Base-by-base conservation (phyloP, 92 coral and sea anemone species). In the Virgularia gustaviana region DNA sequence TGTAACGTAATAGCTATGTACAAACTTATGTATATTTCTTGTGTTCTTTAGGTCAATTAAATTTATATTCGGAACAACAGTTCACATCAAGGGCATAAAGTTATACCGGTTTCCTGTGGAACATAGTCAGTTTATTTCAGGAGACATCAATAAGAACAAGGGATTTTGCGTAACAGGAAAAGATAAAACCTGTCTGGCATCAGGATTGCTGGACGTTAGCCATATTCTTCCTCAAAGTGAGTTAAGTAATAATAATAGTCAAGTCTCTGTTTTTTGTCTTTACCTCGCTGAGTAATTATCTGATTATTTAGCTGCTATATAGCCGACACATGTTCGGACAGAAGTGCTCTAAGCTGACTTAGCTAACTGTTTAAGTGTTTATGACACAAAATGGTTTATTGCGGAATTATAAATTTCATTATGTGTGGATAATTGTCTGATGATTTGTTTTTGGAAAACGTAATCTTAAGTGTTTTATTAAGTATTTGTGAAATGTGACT, bases 91-190 rank as follows among this genome's bases (percentile, higher is more conserved):
- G 25, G 91, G 62, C 32, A 88, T 91, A 16, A 75, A 77, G 31
- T 72, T 91, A 36, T 88, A 86, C 38, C 96, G 96, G 20, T 91
- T 83, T 77, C 73, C 76, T 4, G 78, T 85, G 7, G 91, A 90
- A 2, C 78, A 77, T 9, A 79, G 86, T 32, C 38, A 86, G 36
- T 91, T 86, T 71, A 42, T 72, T 9, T 65, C 79, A 33, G 97
- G 97, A 28, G 96, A 91, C 41, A 31, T 75, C 11, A 72, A 86
- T 36, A 70, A 85, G 3, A 91, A 91, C 78, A 88, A 86, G 73
- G 97, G 96, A 47, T 91, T 91, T 72, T 91, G 97, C 77, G 86
- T 88, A 2, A 85, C 89, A 3, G 89, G 87, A 18, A 51, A 63
- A 9, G 85, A 85, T 12, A 49, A 62, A 33, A 30, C 30, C 0